phyloP scores from a whole-genome alignment of 2,113 vertebrate genomes.

The Cromileptes altivelis region DNA sequence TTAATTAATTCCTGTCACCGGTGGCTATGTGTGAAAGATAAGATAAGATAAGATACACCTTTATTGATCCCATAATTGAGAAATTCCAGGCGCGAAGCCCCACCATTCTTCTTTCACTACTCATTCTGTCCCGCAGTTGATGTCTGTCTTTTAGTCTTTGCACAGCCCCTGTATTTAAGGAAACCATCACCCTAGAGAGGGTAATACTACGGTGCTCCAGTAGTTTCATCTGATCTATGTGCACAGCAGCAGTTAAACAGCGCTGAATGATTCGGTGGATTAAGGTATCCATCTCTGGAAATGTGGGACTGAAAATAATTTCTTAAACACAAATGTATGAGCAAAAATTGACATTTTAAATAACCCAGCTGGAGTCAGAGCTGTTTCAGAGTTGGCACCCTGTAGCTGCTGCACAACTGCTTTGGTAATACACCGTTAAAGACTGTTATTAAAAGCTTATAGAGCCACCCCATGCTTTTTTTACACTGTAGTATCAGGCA shows the following conservation, averaged over 20 bases:
- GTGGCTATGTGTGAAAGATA: background rate
- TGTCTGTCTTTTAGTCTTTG: background rate
- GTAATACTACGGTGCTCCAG: background rate
- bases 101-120: background rate
- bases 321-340: background rate
- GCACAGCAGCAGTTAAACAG: background rate
- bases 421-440: conserved; percentile 29
- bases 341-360: conserved; percentile 6
- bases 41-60: too few relatives aligned
- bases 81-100: background rate
- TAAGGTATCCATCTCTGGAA: background rate
- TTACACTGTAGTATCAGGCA: conserved; percentile 2
- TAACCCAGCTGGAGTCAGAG: conserved; percentile 33
- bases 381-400: conserved; percentile 2
- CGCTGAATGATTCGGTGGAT: background rate
- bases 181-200: background rate
- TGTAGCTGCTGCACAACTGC: conserved; percentile 5
- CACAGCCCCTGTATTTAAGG: background rate
- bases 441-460: conserved; percentile 31
- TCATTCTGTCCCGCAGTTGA: background rate
- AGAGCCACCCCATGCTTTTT: background rate
- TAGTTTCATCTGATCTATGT: conserved; percentile 10
- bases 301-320: background rate
- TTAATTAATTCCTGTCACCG: conserved; percentile 11
- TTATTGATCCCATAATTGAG: too few relatives aligned